These are phyloP conservation scores for Macroglossus sobrinus DNA, from an alignment of 2,113 vertebrate genomes.

Conservation along the genomic window DNA sequence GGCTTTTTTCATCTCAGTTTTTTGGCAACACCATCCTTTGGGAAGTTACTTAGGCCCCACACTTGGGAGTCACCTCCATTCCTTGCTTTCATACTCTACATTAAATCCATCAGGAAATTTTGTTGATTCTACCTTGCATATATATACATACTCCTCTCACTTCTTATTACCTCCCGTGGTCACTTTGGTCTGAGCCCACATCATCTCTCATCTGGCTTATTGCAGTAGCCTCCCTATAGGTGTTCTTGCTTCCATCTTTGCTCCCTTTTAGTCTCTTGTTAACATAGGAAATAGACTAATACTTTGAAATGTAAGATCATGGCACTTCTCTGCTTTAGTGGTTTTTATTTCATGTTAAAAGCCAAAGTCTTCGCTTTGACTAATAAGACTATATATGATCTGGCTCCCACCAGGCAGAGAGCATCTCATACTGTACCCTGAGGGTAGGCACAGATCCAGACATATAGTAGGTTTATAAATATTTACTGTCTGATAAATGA, in stretches of 20 bases:
- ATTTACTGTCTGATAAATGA: slow-evolving; percentile 9
- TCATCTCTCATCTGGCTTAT: background rate
- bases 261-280: background rate
- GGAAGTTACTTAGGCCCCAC: background rate
- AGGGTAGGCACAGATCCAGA: background rate
- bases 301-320: background rate
- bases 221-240: background rate
- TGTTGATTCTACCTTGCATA: background rate
- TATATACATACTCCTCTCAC: background rate
- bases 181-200: background rate
- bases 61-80: background rate
- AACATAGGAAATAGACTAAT: background rate
- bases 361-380: background rate
- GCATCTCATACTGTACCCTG: background rate
- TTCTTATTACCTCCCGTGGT: background rate
- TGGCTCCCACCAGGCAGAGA: background rate
- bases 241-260: background rate
- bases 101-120: background rate
- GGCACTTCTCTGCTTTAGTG: background rate
- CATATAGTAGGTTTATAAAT: background rate
- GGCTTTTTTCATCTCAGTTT: background rate
- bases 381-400: background rate
- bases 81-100: background rate
- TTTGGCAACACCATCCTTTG: background rate
- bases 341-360: slow-evolving; percentile 26